phyloP scores from a whole-genome alignment of 2,113 vertebrate genomes.

The Rhinoptilus africanus region DNA sequence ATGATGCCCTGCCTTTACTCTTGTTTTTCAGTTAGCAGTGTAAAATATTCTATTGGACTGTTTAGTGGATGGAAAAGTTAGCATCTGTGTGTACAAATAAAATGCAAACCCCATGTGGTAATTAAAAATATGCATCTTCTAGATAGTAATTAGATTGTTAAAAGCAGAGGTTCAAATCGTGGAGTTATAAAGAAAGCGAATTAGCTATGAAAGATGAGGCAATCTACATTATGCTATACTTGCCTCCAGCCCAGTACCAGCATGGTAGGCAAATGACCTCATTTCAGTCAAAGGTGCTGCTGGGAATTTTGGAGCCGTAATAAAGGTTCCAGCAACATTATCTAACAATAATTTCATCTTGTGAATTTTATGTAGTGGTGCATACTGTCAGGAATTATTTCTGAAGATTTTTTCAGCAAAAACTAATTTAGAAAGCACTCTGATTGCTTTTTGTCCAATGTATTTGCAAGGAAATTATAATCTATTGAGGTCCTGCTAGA shows the following conservation, averaged over 20 bases:
- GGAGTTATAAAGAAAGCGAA: not conserved
- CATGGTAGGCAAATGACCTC: not conserved
- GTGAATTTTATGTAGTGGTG: not conserved
- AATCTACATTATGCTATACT: not conserved
- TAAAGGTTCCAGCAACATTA: not conserved
- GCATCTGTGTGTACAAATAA: not conserved
- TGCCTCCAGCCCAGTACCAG: not conserved
- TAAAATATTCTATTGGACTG: not conserved
- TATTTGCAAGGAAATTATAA: not conserved
- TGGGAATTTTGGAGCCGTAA: not conserved
- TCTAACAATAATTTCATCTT: not conserved
- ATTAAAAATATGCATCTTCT: not conserved
- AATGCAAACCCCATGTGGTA: not conserved
- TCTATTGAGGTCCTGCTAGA: not conserved
- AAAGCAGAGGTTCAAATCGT: not conserved
- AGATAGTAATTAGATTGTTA: not conserved
- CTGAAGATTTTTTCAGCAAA: not conserved
- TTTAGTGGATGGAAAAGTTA: not conserved
- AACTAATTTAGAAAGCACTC: not conserved
- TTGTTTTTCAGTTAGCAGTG: not conserved
- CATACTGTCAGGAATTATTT: not conserved
- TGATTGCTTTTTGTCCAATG: rapidly evolving
- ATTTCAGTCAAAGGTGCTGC: not conserved
- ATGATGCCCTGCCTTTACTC: not conserved
- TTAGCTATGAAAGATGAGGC: not conserved